Evolutionary conservation across 1,140 invertebrate genomes (phyloP), one percentile per base, ranked within the genome.

Genomic region (Zaprionus davidi): DNA sequence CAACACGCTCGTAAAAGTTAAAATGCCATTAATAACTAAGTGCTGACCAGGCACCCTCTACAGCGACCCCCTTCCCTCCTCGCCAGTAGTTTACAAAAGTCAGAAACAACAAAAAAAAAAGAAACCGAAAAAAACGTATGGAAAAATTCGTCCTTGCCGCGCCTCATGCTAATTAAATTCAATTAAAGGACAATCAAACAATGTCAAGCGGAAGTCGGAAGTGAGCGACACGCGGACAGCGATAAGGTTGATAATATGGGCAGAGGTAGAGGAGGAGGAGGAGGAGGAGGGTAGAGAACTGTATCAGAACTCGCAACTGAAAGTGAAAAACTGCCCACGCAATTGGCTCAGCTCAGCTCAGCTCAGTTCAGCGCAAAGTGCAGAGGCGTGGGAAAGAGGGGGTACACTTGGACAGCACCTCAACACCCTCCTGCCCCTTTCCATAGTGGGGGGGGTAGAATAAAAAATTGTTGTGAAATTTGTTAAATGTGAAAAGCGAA

Each of bases 111-210:
- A 22, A 22, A 38, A 53, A 24, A 13, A 53, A 13, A 26, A 26
- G 24, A 49, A 55, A 17, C 58, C 22, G 28, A 13, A 55, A 34
- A 34, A 13, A 56, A 22, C 28, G 28, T 24, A 44, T 66, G 17
- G 55, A 72, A 31, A 24, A 77, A 78, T 67, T 57, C 71, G 79
- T 86, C 84, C 71, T 88, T 76, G 78, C 66, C 59, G 81, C 69
- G 84, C 78, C 84, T 88, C 77, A 83, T 80, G 83, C 88, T 91
- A 91, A 91, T 91, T 91, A 91, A 91, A 91, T 91, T 91, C 88
- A 91, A 91, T 91, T 91, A 91, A 91, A 91, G 80, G 88, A 90
- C 90, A 91, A 91, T 91, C 90, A 91, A 91, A 90, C 85, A 91
- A 85, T 91, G 90, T 91, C 84, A 91, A 90, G 77, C 84, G 82